Percentiles rank a stretch among this genome's conserved stretches.
phyloP scores from a whole-genome alignment of 2,888 invertebrate species.

The Venusia cambrica region DNA sequence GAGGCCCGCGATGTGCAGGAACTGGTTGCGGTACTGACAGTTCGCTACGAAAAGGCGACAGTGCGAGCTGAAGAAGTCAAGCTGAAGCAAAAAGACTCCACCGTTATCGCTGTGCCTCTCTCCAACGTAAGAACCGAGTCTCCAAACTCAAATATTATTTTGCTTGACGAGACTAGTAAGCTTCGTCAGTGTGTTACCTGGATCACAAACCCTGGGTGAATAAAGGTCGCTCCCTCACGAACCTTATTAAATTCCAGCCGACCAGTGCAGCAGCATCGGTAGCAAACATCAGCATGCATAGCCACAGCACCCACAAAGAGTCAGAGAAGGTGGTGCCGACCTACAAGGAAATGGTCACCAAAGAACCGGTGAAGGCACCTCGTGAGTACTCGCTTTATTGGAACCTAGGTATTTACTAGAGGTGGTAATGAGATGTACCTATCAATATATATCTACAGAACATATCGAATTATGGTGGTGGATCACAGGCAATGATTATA shows the following conservation, averaged over 20 bases:
- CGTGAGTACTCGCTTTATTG: constrained; percentile 49
- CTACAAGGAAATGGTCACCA: constrained; percentile 62
- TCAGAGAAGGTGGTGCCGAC: constrained; percentile 57
- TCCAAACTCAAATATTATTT: too few species aligned
- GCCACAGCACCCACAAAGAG: constrained; percentile 66
- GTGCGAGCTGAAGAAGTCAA: constrained; percentile 54
- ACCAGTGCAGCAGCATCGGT: constrained; percentile 66
- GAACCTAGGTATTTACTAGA: too few species aligned
- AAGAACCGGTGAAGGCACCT: constrained; percentile 58
- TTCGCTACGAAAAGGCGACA: constrained; percentile 61
- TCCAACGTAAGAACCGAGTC: constrained; percentile 51
- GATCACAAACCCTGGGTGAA: too few species aligned
- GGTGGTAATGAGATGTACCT: too few species aligned
- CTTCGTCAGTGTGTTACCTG: too few species aligned
- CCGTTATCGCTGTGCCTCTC: constrained; percentile 48
- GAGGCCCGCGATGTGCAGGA: constrained; percentile 69
- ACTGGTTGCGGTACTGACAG: constrained; percentile 59
- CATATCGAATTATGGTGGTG: too few species aligned
- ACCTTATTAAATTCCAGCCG: constrained; percentile 39
- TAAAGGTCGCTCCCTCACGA: not conserved
- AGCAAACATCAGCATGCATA: constrained; percentile 58
- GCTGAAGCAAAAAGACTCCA: constrained; percentile 54
- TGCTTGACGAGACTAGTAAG: too few species aligned
- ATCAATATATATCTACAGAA: too few species aligned
- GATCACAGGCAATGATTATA: too few species aligned